Percentiles rank a stretch among this genome's conserved stretches.
Evolutionary conservation across 2,113 vertebrate genomes (phyloP).

Genomic region (Callionymus lyra): DNA sequence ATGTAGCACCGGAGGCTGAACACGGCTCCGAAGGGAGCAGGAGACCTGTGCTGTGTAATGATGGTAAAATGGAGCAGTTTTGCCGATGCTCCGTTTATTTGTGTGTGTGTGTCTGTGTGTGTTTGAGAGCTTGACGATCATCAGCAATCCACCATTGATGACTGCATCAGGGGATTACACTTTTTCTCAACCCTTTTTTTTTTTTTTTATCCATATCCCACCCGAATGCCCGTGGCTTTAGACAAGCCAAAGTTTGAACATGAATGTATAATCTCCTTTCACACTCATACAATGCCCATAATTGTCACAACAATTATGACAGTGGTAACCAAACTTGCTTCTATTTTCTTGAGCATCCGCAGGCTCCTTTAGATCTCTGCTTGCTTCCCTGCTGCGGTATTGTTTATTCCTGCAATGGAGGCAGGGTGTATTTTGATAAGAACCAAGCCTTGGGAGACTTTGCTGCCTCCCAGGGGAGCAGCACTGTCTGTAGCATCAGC

Average conservation of each 20-base stretch:
- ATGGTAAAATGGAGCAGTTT: constrained; percentile 64
- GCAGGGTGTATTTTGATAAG: constrained; percentile 59
- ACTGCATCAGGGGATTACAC: constrained; percentile 56
- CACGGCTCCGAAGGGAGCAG: constrained; percentile 63
- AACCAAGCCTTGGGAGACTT: constrained; percentile 51
- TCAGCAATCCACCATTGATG: constrained; percentile 48
- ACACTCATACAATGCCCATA: constrained; percentile 42
- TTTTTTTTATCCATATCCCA: constrained; percentile 1
- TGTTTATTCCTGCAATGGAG: constrained; percentile 50
- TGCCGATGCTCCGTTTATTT: constrained; percentile 51
- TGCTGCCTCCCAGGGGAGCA: constrained; percentile 51
- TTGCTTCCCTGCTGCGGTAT: constrained; percentile 51
- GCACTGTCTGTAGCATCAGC: constrained; percentile 65
- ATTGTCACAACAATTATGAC: constrained; percentile 55
- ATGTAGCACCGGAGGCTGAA: constrained; percentile 68
- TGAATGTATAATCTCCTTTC: constrained; percentile 53
- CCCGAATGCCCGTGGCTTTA: constrained; percentile 34
- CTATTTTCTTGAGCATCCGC: constrained; percentile 46
- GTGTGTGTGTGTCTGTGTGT: constrained; percentile 29
- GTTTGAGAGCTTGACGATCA: constrained; percentile 47
- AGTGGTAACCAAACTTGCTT: constrained; percentile 34
- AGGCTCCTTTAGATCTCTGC: constrained; percentile 42
- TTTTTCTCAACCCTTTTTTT: constrained; percentile 28
- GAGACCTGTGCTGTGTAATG: constrained; percentile 61
- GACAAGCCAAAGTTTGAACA: constrained; percentile 36